Evolutionary conservation across 2,797 vertebrate genomes (phyloP), one percentile per base, ranked within the genome.

Genomic region (Chelon auratus): DNA sequence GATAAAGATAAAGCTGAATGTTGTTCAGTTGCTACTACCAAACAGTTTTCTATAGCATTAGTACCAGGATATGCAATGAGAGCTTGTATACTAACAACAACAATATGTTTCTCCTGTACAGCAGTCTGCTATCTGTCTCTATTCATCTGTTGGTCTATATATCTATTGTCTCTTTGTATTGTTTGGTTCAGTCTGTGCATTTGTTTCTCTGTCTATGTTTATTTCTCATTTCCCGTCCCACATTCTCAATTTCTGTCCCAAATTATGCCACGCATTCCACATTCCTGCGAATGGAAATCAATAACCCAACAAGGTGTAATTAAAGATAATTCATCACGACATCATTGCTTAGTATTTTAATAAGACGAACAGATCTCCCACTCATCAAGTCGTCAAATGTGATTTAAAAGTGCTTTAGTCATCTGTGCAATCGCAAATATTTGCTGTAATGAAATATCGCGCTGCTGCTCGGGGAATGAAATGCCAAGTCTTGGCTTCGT

Each of bases 101-200:
- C n/a, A 69, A 7, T 36, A 43, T 55, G 51, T 69, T 67, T 58
- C 62, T 51, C 43, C 47, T 5, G 30, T 30, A 59, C 22, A 17
- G 5, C 0, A 0, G 13, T 24, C 51, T 77, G 39, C 71, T 76
- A 55, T 71, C 62, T 79, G 88, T 82, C 75, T 81, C 56, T 68
- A 20, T 78, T 80, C 40, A 81, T 87, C 68, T 55, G 30, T 14
- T 79, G 50, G 14, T 59, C 74, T 45, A 80, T 90, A 85, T 70
- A 68, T 85, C 69, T 78, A 26, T 68, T 80, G 56, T 72, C 72
- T 43, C 30, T 66, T 67, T 68, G 54, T 45, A 42, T 78, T 80
- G 53, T 64, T 78, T 50, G 37, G 57, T 75, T 64, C 20, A 62
- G 20, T 68, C 18, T 26, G 30, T 40, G 10, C 48, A 26, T 65